Percentiles rank a stretch among this genome's conserved stretches.
These are phyloP conservation scores for Platysternon megacephalum DNA, from an alignment of 2,113 vertebrate species.

Conservation along the genomic window DNA sequence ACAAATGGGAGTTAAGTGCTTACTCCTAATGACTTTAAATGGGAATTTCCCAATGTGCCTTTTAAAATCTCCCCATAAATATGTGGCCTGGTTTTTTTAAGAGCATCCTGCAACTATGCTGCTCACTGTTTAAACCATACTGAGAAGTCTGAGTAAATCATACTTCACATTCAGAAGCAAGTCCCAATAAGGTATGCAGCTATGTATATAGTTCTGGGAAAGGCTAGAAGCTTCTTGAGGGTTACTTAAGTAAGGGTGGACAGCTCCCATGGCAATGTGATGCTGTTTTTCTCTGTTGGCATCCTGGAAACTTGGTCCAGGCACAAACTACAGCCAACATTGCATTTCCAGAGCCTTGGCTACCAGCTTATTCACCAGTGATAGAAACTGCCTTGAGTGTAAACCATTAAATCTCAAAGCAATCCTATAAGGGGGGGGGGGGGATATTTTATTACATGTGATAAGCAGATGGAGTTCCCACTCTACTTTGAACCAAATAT, in stretches of 20 bases:
- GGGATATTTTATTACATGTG: too few species aligned
- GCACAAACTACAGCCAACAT: neutral
- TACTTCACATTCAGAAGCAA: neutral
- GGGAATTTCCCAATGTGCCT: neutral
- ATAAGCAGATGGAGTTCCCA: too few species aligned
- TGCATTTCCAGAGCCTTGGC: too few species aligned
- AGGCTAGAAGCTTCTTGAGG: neutral
- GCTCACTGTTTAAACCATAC: neutral
- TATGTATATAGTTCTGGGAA: neutral
- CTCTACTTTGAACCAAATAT: too few species aligned
- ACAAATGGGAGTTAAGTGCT: neutral
- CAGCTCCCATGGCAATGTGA: neutral
- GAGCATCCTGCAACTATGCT: neutral
- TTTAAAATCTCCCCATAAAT: neutral
- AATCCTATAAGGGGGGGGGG: too few species aligned
- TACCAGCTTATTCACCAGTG: too few species aligned
- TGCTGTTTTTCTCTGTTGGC: neutral
- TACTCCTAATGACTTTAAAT: too few species aligned
- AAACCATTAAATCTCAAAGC: too few species aligned
- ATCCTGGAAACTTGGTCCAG: neutral
- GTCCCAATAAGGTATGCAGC: neutral
- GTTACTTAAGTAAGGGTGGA: too few species aligned
- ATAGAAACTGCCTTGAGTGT: too few species aligned
- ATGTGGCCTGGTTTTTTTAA: neutral
- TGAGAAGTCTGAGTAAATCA: neutral